Conservation (phyloP, 2,888 invertebrate species). For the Nebria salina region DNA sequence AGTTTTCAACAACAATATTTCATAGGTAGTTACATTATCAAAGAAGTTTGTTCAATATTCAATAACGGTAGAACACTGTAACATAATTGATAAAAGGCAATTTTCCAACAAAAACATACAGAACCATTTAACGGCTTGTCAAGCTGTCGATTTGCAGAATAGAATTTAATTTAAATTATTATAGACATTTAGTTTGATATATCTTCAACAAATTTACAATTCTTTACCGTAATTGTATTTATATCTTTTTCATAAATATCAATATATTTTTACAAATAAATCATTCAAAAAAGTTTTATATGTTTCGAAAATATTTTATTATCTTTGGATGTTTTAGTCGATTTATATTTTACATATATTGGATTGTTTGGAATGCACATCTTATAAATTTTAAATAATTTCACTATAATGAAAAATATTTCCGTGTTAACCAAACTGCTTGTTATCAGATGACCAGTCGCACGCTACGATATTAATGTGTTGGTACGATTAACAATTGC, state of each 20-base stretch:
- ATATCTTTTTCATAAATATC: no score
- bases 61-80: neutral
- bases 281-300: no score
- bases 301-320: no score
- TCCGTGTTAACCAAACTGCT: neutral
- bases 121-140: neutral
- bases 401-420: no score
- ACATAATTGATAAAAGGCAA: neutral
- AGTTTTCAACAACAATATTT: neutral
- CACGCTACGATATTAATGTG: slow-evolving; percentile 36
- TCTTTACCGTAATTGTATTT: neutral
- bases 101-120: neutral
- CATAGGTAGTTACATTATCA: neutral
- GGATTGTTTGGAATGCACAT: no score
- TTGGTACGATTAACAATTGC: slow-evolving; percentile 25
- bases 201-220: neutral
- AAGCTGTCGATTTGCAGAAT: neutral
- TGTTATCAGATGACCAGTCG: slow-evolving; percentile 22
- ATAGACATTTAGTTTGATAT: neutral
- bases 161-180: neutral
- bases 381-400: no score
- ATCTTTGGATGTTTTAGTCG: no score
- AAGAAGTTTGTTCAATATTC: neutral
- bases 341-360: no score
- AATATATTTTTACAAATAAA: no score